Conservation (phyloP, 2,113 vertebrate genomes). For the Otus sunia region DNA sequence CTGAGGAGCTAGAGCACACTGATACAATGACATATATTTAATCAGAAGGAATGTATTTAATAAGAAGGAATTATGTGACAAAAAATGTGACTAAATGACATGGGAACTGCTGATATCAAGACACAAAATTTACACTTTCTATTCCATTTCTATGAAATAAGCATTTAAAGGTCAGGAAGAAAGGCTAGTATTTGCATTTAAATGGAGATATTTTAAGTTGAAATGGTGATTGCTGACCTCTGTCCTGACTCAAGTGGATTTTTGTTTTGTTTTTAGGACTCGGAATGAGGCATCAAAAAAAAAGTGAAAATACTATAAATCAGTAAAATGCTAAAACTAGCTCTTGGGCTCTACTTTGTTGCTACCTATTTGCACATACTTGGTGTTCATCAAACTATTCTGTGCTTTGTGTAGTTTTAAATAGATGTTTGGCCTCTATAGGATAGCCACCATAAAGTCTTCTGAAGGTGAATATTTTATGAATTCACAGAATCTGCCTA, state of each 20-base stretch:
- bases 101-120: conserved; percentile 45
- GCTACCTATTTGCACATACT: background rate
- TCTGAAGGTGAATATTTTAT: background rate
- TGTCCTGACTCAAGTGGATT: conserved; percentile 28
- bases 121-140: conserved; percentile 68
- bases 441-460: background rate
- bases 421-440: background rate
- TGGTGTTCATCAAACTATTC: background rate
- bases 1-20: background rate
- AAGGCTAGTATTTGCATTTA: conserved; percentile 83
- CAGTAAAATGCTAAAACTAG: background rate
- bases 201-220: conserved; percentile 77
- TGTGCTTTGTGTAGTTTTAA: background rate
- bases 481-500: background rate
- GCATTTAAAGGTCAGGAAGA: conserved; percentile 76
- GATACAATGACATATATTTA: conserved; percentile 37
- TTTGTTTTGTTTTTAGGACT: conserved; percentile 33
- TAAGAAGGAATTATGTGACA: conserved; percentile 30
- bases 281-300: background rate
- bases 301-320: background rate
- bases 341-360: background rate
- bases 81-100: conserved; percentile 42
- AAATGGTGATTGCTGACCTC: conserved; percentile 69
- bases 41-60: conserved; percentile 35
- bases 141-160: conserved; percentile 70